Conservation (phyloP, 2,797 vertebrate species). For the Gallirallus australis region DNA sequence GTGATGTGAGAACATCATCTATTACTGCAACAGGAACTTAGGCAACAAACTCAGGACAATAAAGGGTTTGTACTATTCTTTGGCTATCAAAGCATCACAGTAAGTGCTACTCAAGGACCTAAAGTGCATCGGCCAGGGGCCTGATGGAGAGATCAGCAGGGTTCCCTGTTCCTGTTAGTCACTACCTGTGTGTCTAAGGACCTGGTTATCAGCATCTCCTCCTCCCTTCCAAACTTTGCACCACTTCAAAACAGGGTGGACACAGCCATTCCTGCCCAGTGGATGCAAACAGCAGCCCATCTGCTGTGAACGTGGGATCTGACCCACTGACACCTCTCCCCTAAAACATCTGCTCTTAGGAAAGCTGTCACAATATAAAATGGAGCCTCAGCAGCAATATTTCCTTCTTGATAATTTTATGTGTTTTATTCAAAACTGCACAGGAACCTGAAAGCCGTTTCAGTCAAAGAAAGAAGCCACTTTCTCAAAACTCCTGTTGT, state of each 20-base stretch:
- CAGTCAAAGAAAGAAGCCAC: neutral
- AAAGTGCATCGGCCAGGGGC: neutral
- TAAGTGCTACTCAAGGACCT: neutral
- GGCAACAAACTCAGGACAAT: neutral
- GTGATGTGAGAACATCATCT: neutral
- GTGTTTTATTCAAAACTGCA: neutral
- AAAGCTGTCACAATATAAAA: neutral
- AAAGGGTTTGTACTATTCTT: neutral
- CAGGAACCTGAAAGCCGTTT: accelerated
- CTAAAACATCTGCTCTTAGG: neutral
- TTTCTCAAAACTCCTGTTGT: neutral
- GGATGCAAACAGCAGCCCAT: no score
- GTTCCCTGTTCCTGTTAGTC: neutral
- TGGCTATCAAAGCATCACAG: neutral
- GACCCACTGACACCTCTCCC: neutral
- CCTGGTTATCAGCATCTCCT: neutral
- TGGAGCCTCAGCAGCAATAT: neutral
- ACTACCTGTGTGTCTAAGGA: neutral
- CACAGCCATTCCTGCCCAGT: neutral
- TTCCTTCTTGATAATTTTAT: neutral
- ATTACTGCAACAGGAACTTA: neutral
- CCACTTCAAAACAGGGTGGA: neutral
- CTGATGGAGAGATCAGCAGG: neutral
- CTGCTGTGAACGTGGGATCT: neutral
- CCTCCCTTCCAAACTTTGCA: neutral